phyloP scores from a whole-genome alignment of 2,888 invertebrate species.

The Ptilodon capucinus region DNA sequence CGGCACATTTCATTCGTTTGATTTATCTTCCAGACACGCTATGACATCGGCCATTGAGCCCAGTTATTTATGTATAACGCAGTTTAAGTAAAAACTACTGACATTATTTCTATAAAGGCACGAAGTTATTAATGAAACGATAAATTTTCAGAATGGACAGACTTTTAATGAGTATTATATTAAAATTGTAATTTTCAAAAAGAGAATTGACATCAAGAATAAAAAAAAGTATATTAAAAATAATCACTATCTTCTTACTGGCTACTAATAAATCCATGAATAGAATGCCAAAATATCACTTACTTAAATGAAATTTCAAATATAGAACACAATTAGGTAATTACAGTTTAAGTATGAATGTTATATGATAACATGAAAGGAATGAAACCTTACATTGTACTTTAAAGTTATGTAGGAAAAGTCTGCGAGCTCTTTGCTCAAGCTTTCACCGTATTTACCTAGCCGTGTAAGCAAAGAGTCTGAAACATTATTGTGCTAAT shows the following conservation, averaged over 20 bases:
- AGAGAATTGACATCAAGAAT: no score
- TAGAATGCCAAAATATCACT: no score
- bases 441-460: conserved; percentile 33
- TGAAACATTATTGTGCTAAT: conserved; percentile 46
- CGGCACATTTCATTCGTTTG: conserved; percentile 55
- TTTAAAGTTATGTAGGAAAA: conserved; percentile 14
- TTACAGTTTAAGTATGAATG: no score
- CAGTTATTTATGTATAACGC: conserved; percentile 47
- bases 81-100: conserved; percentile 41
- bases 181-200: not conserved
- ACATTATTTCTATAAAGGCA: conserved; percentile 27
- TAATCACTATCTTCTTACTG: no score
- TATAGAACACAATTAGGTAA: no score
- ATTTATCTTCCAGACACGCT: conserved; percentile 52
- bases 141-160: conserved; percentile 26
- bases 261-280: no score
- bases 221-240: no score
- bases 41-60: conserved; percentile 50
- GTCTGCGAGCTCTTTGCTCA: conserved; percentile 32
- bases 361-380: not conserved
- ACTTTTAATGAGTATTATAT: conserved; percentile 1
- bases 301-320: no score
- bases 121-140: conserved; percentile 32
- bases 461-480: conserved; percentile 47
- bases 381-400: not conserved